These are phyloP conservation scores for Hydrophis major DNA, from an alignment of 2,797 vertebrate genomes.

Conservation along the genomic window DNA sequence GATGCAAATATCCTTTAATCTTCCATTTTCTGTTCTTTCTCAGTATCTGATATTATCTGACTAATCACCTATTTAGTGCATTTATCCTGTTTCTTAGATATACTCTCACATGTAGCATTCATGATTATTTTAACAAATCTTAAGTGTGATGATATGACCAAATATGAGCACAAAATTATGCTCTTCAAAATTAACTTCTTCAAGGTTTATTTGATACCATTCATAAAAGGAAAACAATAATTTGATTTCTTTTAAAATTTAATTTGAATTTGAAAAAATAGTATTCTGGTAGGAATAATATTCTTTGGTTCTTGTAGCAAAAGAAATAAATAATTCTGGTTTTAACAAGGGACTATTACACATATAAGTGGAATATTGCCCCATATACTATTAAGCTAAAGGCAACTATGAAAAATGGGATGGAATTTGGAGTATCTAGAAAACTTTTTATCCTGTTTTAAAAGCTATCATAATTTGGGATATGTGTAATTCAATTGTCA, in stretches of 20 bases:
- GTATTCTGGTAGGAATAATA: not conserved
- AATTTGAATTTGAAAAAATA: constrained; percentile 17
- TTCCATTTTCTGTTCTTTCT: not conserved
- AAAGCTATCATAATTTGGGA: not conserved
- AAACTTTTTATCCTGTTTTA: not conserved
- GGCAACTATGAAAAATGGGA: constrained; percentile 29
- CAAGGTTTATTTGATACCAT: not conserved
- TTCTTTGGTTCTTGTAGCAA: not conserved
- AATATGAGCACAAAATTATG: not conserved
- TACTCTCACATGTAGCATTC: not conserved
- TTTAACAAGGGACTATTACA: constrained; percentile 9
- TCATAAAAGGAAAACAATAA: not conserved
- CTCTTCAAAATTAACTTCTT: not conserved
- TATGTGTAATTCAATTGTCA: constrained; percentile 15
- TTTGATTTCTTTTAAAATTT: not conserved
- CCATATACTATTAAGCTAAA: constrained; percentile 44
- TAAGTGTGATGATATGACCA: not conserved
- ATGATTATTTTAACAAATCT: not conserved
- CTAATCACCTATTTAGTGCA: not conserved
- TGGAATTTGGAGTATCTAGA: constrained; percentile 8
- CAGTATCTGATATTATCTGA: not conserved
- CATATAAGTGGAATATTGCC: constrained; percentile 26
- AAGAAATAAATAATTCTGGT: not conserved
- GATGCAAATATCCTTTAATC: not conserved
- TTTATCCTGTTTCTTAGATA: not conserved